Percentiles rank a stretch among this genome's conserved stretches.
Evolutionary conservation across 2,797 vertebrate species (phyloP).

Genomic region (Steatocranus sp.): DNA sequence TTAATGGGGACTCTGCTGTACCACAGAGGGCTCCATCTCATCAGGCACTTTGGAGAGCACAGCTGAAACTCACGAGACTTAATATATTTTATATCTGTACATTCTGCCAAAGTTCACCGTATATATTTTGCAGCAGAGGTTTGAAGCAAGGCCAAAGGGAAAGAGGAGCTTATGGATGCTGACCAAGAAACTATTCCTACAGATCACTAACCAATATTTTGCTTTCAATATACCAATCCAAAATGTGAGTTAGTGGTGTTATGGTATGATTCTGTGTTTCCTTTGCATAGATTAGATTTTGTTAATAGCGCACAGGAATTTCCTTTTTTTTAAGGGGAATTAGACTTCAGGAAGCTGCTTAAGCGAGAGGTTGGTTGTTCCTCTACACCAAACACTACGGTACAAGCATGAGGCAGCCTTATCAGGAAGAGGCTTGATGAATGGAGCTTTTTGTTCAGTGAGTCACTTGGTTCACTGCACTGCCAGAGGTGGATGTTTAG

Average conservation of each 20-base stretch:
- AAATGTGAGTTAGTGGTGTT: neutral
- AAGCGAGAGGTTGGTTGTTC: neutral
- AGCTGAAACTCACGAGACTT: conserved; percentile 27
- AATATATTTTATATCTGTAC: conserved; percentile 48
- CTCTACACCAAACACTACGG: neutral
- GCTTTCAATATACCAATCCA: neutral
- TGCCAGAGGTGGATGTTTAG: neutral
- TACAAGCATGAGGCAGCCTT: neutral
- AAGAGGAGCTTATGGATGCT: neutral
- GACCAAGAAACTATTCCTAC: neutral
- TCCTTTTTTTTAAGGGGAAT: neutral
- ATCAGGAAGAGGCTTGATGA: conserved; percentile 1
- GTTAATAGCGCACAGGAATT: neutral
- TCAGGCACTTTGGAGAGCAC: conserved; percentile 38
- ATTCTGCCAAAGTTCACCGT: conserved; percentile 57
- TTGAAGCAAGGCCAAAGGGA: conserved; percentile 33
- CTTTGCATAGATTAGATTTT: neutral
- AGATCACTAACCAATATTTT: conserved; percentile 23
- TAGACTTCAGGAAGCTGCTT: neutral
- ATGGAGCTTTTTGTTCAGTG: neutral
- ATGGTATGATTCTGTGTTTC: neutral
- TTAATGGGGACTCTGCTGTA: conserved; percentile 7
- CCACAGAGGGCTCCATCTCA: conserved; percentile 8
- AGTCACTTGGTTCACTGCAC: neutral
- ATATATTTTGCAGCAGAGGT: conserved; percentile 4